Percentiles rank a stretch among this genome's conserved stretches.
Evolutionary conservation across 2,888 invertebrate genomes (phyloP).

Genomic region (Perdita meconis): DNA sequence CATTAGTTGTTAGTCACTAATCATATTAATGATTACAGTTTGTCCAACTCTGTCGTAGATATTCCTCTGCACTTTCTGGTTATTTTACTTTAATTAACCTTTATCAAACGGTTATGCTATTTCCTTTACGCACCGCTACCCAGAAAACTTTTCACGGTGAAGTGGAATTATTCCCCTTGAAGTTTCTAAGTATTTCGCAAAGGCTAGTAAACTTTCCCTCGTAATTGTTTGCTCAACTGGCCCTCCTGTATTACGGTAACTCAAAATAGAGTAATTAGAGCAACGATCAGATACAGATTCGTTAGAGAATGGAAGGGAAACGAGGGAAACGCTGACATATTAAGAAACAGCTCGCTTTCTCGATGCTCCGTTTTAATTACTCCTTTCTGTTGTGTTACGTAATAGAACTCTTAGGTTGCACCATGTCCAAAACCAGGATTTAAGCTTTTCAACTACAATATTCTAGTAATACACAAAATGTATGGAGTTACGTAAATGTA

Average conservation of each 20-base stretch:
- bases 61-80: too few relatives aligned
- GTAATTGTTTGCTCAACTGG: slow-evolving; percentile 47
- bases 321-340: not conserved
- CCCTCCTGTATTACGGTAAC: slow-evolving; percentile 17
- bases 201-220: slow-evolving; percentile 45
- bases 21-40: too few relatives aligned
- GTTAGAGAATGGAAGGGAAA: slow-evolving; percentile 19
- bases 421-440: not conserved
- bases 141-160: not conserved
- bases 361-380: slow-evolving; percentile 5
- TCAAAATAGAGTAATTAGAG: slow-evolving; percentile 3
- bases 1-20: too few relatives aligned
- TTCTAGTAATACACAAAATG: not conserved
- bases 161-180: not conserved
- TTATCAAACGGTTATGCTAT: too few relatives aligned
- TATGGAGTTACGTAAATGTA: not conserved
- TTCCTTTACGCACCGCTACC: too few relatives aligned
- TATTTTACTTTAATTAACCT: too few relatives aligned
- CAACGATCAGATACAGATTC: slow-evolving; percentile 13
- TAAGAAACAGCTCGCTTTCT: not conserved
- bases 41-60: too few relatives aligned
- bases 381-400: slow-evolving; percentile 13
- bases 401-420: not conserved
- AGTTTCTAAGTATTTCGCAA: slow-evolving; percentile 44
- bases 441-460: not conserved